phyloP scores from a whole-genome alignment of 2,113 vertebrate species.

The Trochalopteron elliotii region DNA sequence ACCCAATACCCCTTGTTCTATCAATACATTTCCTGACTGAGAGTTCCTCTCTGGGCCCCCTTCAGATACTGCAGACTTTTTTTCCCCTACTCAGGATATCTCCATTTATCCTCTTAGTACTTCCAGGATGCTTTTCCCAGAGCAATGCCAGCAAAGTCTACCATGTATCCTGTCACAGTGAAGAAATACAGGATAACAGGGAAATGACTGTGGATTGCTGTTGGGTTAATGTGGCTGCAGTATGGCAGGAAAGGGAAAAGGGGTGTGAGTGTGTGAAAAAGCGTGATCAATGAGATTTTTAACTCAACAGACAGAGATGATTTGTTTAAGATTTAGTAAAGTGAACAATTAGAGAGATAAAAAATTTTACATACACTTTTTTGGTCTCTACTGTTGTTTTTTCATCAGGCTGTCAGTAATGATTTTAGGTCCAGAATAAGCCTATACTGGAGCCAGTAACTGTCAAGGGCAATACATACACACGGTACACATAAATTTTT shows the following conservation, averaged over 20 bases:
- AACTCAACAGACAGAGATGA: background rate
- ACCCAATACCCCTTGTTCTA: background rate
- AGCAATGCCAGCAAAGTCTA: background rate
- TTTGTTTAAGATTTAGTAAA: background rate
- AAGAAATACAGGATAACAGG: background rate
- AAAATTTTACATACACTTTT: background rate
- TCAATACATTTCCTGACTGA: no score
- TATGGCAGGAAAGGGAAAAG: background rate
- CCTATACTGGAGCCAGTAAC: background rate
- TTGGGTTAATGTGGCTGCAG: background rate
- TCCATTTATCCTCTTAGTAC: background rate
- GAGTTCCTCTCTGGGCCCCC: no score
- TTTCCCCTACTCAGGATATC: fast-evolving
- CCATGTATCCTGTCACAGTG: background rate
- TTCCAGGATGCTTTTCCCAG: background rate
- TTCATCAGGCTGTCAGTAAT: background rate
- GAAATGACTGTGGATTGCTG: background rate
- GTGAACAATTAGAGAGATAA: background rate
- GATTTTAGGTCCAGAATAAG: background rate
- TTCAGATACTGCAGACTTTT: background rate
- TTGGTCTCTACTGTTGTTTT: background rate
- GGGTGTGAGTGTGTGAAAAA: background rate
- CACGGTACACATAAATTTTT: background rate
- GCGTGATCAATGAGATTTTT: background rate
- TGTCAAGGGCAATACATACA: background rate